Base-by-base conservation (phyloP, 2,113 vertebrate species). In the Pipra filicauda region DNA sequence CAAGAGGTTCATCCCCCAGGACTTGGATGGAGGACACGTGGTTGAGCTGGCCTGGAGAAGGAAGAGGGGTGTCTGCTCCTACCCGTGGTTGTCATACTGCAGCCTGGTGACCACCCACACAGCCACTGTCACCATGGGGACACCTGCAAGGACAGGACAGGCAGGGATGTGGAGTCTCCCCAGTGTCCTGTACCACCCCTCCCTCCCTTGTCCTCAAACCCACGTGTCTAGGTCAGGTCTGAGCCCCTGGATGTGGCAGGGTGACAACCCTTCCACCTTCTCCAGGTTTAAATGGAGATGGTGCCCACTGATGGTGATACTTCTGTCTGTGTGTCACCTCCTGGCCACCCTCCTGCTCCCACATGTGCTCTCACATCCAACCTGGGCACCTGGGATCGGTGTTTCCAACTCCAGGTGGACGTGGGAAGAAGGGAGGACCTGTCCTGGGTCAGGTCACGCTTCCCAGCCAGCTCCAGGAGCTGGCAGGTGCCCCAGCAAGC, bases 61-160 rank as follows among this genome's bases (percentile, higher is more conserved):
- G 67, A 39, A 1, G 9, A 31, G 20, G 16, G 27, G 7, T 15
- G 19, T 26, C 41, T 61, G 66, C n/a, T 72, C 96, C 96, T 72
- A 98, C 98, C 98, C 97, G 0, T 96, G 89, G 83, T 98, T 89
- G 89, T 98, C 97, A 0, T 97, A 97, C 49, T 79, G 96, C 57
- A 95, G 93, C 67, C 97, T 97, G 51, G 97, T 76, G 74, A 97
- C 41, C 57, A 88, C 94, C 98, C 98, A 98, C 57, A 96, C 41
- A 2, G 93, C 70, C 11, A 97, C 85, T 4, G 95, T 96, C 35
- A 96, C 73, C 82, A 96, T 76, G 20, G 98, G 97, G 37, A 95
- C 70, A 4, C 97, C 98, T 98, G 83, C n/a, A 95, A 94, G 61
- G 83, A 93, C 69, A 94, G 70, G 51, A 90, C 33, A 58, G 44